phyloP scores from a whole-genome alignment of 2,888 invertebrate genomes.

The Endotricha flammealis region DNA sequence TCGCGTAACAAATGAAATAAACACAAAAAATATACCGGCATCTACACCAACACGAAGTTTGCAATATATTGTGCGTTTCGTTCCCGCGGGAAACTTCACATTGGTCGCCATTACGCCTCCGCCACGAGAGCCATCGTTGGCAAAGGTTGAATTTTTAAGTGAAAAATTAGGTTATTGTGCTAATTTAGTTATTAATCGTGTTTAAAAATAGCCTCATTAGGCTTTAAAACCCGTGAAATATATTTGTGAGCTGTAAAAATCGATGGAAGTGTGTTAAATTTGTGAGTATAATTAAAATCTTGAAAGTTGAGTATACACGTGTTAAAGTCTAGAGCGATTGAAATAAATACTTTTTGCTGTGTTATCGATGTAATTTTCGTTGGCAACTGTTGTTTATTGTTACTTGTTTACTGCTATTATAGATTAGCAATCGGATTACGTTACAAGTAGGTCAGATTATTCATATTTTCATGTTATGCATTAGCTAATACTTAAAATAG shows the following conservation, averaged over 20 bases:
- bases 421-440: too few relatives aligned
- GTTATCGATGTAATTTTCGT: slow-evolving; percentile 7
- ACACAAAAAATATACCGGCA: slow-evolving; percentile 39
- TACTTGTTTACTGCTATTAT: not conserved
- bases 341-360: slow-evolving; percentile 41
- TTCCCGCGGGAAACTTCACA: slow-evolving; percentile 47
- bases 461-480: slow-evolving; percentile 3
- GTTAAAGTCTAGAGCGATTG: slow-evolving; percentile 39
- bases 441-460: too few relatives aligned
- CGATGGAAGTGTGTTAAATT: slow-evolving; percentile 40
- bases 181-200: slow-evolving; percentile 50
- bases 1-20: too few relatives aligned
- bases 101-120: slow-evolving; percentile 77
- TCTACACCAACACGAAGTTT: slow-evolving; percentile 48
- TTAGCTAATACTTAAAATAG: too few relatives aligned
- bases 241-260: slow-evolving; percentile 32
- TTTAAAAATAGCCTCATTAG: slow-evolving; percentile 37
- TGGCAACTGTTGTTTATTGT: not conserved
- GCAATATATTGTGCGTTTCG: slow-evolving; percentile 30
- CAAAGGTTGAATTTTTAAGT: slow-evolving; percentile 19
- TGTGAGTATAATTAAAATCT: slow-evolving; percentile 56
- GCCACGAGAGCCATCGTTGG: slow-evolving; percentile 42
- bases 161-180: slow-evolving; percentile 68
- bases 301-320: slow-evolving; percentile 48
- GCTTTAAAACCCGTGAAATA: slow-evolving; percentile 28